These are phyloP conservation scores for Etia nguti DNA, from an alignment of 2,113 vertebrate species.

Conservation along the genomic window DNA sequence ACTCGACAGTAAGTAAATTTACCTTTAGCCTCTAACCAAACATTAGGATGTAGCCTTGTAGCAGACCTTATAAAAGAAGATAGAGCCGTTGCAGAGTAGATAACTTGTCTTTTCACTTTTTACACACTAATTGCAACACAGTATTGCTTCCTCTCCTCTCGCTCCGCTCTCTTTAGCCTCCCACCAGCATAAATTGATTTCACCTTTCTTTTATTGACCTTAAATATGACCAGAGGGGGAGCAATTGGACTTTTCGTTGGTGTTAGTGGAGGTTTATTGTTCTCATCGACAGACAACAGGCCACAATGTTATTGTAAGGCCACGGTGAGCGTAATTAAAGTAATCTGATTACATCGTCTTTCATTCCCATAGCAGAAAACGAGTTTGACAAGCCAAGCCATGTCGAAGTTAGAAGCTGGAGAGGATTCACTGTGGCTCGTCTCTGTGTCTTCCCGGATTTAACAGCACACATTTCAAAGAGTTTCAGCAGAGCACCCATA, in stretches of 20 bases:
- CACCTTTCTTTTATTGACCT: constrained; percentile 33
- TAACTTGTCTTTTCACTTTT: constrained; percentile 18
- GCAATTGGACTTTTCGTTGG: not conserved
- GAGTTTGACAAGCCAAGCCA: not conserved
- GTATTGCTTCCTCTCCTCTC: not conserved
- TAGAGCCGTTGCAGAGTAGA: not conserved
- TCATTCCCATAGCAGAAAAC: not conserved
- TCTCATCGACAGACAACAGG: constrained; percentile 9
- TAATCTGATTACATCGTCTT: constrained; percentile 13
- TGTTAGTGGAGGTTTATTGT: constrained; percentile 14
- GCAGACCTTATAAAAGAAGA: constrained; percentile 1
- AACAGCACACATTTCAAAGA: not conserved
- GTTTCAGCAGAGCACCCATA: not conserved
- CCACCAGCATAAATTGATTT: not conserved
- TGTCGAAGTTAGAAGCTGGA: not conserved
- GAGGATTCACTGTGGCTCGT: not conserved
- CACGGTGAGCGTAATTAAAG: not conserved
- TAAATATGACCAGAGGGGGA: constrained; percentile 6
- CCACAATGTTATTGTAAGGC: not conserved
- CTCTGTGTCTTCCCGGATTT: not conserved
- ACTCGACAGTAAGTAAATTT: not conserved
- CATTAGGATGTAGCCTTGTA: not conserved
- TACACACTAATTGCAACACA: constrained; percentile 10
- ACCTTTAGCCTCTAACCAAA: not conserved
- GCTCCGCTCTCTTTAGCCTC: not conserved